Evolutionary conservation across 2,797 vertebrate genomes (phyloP).

Genomic region (Neosilurus hyrtlii): DNA sequence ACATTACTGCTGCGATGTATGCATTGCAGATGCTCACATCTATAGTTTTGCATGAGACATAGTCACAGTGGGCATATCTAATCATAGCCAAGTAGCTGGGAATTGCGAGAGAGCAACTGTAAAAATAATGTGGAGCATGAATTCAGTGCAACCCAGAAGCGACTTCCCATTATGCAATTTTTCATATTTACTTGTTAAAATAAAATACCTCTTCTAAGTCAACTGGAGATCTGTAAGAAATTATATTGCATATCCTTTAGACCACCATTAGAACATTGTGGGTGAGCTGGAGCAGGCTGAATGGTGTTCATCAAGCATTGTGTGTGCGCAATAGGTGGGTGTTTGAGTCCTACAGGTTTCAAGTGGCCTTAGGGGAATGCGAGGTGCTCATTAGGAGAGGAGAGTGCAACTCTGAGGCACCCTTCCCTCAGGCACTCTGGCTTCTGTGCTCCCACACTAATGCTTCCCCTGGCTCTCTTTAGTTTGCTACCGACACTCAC

Average conservation of each 20-base stretch:
- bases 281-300: too few species aligned
- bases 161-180: background rate
- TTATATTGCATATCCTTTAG: background rate
- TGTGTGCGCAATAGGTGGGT: background rate
- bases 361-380: slow-evolving; percentile 25
- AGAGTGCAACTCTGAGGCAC: slow-evolving; percentile 32
- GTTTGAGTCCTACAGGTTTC: slow-evolving; percentile 23
- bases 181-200: background rate
- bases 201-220: background rate
- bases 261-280: background rate
- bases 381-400: slow-evolving; percentile 44
- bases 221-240: background rate
- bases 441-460: slow-evolving; percentile 12
- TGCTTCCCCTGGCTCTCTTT: slow-evolving; percentile 34
- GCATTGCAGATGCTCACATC: too few species aligned
- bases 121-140: background rate
- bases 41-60: too few species aligned
- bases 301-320: background rate
- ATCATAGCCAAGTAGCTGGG: background rate
- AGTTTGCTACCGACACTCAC: slow-evolving; percentile 12
- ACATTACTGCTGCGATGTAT: too few species aligned
- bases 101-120: background rate
- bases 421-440: slow-evolving; percentile 39
- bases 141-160: too few species aligned
- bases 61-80: background rate